A percentile compares a stretch with the other conserved stretches of the same genome.
Evolutionary conservation across 30 jellyfish, hydroid and myxozoan genomes (phyloP).

Genomic region (Hydractinia echinata): DNA sequence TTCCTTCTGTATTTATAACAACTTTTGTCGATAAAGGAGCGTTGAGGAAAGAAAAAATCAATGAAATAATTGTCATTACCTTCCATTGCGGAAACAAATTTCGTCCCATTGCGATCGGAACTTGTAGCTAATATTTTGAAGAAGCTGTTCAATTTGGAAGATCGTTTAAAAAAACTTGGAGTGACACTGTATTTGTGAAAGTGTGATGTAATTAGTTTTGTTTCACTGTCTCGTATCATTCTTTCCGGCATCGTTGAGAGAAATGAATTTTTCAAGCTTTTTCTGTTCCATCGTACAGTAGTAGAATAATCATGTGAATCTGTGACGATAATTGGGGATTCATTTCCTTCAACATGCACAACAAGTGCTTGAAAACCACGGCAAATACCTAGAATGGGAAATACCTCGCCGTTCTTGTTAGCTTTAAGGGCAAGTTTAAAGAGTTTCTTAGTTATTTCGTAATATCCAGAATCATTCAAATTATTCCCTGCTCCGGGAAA

Average conservation of each 20-base stretch:
- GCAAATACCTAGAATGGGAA: slow-evolving; percentile 83
- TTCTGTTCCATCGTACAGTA: slow-evolving; percentile 32
- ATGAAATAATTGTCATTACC: slow-evolving; percentile 19
- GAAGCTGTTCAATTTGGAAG: slow-evolving; percentile 12
- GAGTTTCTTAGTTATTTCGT: slow-evolving; percentile 28
- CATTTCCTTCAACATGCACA: slow-evolving; percentile 25
- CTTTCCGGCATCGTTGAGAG: slow-evolving; percentile 23
- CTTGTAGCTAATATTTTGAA: slow-evolving; percentile 44
- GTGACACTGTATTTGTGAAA: slow-evolving; percentile 57
- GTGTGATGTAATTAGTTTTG: slow-evolving; percentile 43
- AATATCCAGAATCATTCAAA: slow-evolving; percentile 42
- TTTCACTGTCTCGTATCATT: slow-evolving; percentile 1
- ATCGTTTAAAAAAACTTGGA: slow-evolving; percentile 12
- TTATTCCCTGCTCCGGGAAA: slow-evolving; percentile 80
- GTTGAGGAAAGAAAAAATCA: too few species aligned
- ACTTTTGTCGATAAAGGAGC: too few species aligned
- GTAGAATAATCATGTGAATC: slow-evolving; percentile 51
- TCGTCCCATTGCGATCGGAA: slow-evolving; percentile 42
- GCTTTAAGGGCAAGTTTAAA: slow-evolving; percentile 44
- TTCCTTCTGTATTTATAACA: too few species aligned
- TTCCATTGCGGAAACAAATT: slow-evolving; percentile 59
- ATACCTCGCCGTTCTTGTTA: slow-evolving; percentile 49
- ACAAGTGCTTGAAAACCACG: slow-evolving; percentile 75
- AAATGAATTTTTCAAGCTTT: slow-evolving; percentile 10
- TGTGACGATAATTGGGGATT: slow-evolving; percentile 34